Evolutionary conservation across 23 tunicate genomes (phyloP), one percentile per base, ranked within the genome.

Genomic region (Phallusia fumigata): DNA sequence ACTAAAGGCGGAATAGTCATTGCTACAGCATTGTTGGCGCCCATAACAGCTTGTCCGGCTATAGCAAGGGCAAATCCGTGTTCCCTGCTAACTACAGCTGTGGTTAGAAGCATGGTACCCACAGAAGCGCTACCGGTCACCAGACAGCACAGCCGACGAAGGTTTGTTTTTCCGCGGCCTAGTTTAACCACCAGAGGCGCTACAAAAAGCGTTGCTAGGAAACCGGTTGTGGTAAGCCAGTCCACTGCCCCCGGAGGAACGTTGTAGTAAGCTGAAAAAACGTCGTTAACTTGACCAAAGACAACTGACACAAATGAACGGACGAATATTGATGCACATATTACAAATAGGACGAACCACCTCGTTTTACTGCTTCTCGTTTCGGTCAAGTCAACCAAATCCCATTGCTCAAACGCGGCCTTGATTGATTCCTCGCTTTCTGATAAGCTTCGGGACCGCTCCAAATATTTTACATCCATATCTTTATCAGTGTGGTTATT

Each of bases 281-380:
- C 76, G 76, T 88, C 91, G 64, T 88, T 88, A 73, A 88, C 77
- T 76, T 88, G 91, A 21, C 91, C 91, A 45, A 88, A 88, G 0
- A 88, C 91, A 50, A 88, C 91, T 31, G 91, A 88, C 11, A 88
- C 83, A 69, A 88, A 88, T 30, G 91, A 88, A 19, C 91, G 78
- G 3, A 76, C 75, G 52, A 76, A 80, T 8, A 88, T 88, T 10
- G 91, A 88, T 30, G 77, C 19, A 33, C 86, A 88, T 0, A 82
- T 50, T 21, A 88, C 65, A 32, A 44, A 0, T 21, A 88, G 73
- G 31, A 86, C 89, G 53, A 76, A 88, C 91, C 86, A 88, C 10
- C 91, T 35, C 53, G 52, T 18, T 13, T 40, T 21, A 77, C 50
- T 79, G 73, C 2, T 30, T 34, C 52, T 52, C 40, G 33, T 52